phyloP scores from a whole-genome alignment of 2,797 vertebrate genomes.

The Oceanodroma leucorhoa region DNA sequence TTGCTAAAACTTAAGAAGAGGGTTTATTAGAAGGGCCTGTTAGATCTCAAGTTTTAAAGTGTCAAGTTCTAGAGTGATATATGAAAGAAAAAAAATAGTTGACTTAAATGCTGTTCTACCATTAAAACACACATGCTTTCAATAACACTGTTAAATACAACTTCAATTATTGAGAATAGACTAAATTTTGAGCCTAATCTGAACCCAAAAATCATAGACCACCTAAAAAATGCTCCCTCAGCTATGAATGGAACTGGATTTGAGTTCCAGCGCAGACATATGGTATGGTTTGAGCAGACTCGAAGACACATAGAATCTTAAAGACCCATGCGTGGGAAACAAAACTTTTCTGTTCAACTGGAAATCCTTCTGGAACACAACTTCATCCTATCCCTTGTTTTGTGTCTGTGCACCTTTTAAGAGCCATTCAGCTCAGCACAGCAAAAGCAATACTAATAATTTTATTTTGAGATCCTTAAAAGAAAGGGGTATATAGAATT shows the following conservation, averaged over 20 bases:
- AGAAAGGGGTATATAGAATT: background rate
- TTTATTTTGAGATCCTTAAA: background rate
- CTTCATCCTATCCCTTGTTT: background rate
- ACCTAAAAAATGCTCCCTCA: background rate
- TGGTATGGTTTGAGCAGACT: fast-evolving
- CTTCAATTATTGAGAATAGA: background rate
- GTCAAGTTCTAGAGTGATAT: background rate
- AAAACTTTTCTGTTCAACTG: background rate
- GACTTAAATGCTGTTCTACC: background rate
- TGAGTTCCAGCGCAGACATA: fast-evolving
- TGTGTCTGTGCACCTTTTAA: background rate
- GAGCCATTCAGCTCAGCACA: background rate
- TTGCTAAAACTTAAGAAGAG: background rate
- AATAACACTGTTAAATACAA: background rate
- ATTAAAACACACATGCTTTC: background rate
- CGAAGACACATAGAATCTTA: background rate
- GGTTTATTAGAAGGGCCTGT: background rate
- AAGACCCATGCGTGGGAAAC: background rate
- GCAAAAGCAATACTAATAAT: background rate
- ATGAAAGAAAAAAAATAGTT: background rate
- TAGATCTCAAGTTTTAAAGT: background rate
- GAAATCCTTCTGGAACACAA: background rate
- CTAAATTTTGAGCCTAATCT: background rate
- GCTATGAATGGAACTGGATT: background rate
- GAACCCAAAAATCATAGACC: background rate